A percentile compares a stretch with the other conserved stretches of the same genome.
Evolutionary conservation across 2,113 vertebrate genomes (phyloP).

Genomic region (Lophochroa leadbeateri): DNA sequence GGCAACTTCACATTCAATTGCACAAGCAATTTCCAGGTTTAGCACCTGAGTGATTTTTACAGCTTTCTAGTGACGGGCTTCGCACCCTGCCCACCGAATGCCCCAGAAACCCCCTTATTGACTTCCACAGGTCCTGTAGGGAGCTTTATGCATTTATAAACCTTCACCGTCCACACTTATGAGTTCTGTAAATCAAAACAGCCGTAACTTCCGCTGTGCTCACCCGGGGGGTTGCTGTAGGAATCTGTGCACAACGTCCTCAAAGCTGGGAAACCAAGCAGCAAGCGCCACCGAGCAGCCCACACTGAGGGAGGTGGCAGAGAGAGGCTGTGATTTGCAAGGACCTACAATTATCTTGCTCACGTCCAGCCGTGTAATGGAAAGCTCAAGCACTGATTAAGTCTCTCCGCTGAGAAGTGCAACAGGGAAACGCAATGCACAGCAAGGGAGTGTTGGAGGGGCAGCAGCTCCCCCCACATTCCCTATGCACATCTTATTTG

Average conservation of each 20-base stretch:
- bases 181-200: neutral
- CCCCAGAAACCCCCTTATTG: neutral
- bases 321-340: neutral
- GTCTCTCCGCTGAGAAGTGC: neutral
- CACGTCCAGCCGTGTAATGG: accelerated
- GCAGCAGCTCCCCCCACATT: neutral
- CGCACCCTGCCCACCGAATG: accelerated
- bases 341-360: neutral
- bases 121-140: neutral
- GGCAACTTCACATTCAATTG: neutral
- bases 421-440: neutral
- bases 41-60: neutral
- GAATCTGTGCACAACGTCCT: neutral
- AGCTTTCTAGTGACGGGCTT: neutral
- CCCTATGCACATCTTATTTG: accelerated
- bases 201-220: neutral
- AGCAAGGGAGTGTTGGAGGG: neutral
- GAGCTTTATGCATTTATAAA: neutral
- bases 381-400: neutral
- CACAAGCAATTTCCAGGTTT: neutral
- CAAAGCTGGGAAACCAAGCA: neutral
- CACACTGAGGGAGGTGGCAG: neutral
- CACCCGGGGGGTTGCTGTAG: neutral
- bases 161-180: accelerated
- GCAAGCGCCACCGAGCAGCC: neutral